A percentile compares a stretch with the other conserved stretches of the same genome.
Evolutionary conservation across 2,888 invertebrate genomes (phyloP).

Genomic region (Subacronicta megacephala): DNA sequence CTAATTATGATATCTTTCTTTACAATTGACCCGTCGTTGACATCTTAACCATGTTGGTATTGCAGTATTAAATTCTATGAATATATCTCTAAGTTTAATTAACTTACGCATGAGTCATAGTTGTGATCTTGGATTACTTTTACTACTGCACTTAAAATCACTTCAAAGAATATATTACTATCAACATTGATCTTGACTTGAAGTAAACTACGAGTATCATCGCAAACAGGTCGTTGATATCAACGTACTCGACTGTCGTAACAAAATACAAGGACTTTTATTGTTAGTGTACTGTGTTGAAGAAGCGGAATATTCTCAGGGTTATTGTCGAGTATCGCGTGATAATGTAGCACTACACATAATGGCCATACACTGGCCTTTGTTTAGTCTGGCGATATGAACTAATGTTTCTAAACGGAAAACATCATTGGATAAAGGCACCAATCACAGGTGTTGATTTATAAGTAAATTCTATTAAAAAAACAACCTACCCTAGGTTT

Average conservation of each 20-base stretch:
- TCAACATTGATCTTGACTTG: not conserved
- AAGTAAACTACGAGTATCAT: not conserved
- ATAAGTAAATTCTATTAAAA: too few relatives aligned
- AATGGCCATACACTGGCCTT: slow-evolving; percentile 15
- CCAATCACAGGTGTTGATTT: too few relatives aligned
- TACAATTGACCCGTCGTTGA: too few relatives aligned
- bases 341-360: slow-evolving; percentile 18
- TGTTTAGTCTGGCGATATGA: slow-evolving; percentile 12
- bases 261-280: slow-evolving; percentile 15
- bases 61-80: too few relatives aligned
- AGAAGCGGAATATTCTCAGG: slow-evolving; percentile 41
- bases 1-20: too few relatives aligned
- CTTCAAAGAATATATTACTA: not conserved
- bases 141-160: not conserved
- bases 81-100: too few relatives aligned
- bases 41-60: too few relatives aligned
- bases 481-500: too few relatives aligned
- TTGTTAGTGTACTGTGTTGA: slow-evolving; percentile 11
- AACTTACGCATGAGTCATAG: not conserved
- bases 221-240: slow-evolving; percentile 1
- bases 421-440: too few relatives aligned
- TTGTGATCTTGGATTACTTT: not conserved
- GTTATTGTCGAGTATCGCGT: slow-evolving; percentile 34
- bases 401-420: too few relatives aligned
- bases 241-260: not conserved